Base-by-base conservation (phyloP, 2,113 vertebrate species). In the Ia io region DNA sequence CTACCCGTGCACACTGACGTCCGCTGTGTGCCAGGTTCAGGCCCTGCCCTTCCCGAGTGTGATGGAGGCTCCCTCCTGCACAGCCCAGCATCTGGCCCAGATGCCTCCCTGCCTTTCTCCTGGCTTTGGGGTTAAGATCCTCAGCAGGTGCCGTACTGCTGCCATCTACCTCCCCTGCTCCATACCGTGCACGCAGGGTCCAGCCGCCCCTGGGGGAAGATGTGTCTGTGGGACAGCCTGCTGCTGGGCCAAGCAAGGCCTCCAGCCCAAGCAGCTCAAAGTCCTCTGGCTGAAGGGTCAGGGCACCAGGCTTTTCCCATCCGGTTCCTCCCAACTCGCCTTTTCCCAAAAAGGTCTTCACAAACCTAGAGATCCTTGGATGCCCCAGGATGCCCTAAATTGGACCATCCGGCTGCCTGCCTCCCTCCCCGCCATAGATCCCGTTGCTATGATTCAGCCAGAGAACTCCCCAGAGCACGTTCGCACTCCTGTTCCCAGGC, bases 401-500 rank as follows among this genome's bases (percentile, higher is more conserved):
- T 16, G 59, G 84, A 5, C 69, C n/a, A 30, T 6, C 11, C 0
- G 8, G 44, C 67, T 2, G 59, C 32, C 90, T 4, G 67, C 59
- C 77, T 92, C 42, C 40, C 40, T 53, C 67, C n/a, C 84, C 28
- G 40, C 70, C 47, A 1, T 18, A 9, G 28, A 79, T 44, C 59
- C 63, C 56, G 51, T 37, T 23, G 1, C 87, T 44, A 11, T 9
- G 14, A 65, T 49, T 51, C 95, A 82, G 88, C 82, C 67, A 90
- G 93, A 35, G 67, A 73, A 65, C 37, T 94, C 96, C 96, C 94
- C 77, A 91, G 96, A 93, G 97, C 74, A 10, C 6, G 42, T 70
- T 88, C 76, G 6, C 40, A 16, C 47, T 40, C 74, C 77, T 40
- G 74, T 96, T 97, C 96, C 92, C 95, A 97, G 96, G 94, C 94